These are phyloP conservation scores for Cheilosia soror DNA, from an alignment of 2,888 invertebrate genomes.

Conservation along the genomic window DNA sequence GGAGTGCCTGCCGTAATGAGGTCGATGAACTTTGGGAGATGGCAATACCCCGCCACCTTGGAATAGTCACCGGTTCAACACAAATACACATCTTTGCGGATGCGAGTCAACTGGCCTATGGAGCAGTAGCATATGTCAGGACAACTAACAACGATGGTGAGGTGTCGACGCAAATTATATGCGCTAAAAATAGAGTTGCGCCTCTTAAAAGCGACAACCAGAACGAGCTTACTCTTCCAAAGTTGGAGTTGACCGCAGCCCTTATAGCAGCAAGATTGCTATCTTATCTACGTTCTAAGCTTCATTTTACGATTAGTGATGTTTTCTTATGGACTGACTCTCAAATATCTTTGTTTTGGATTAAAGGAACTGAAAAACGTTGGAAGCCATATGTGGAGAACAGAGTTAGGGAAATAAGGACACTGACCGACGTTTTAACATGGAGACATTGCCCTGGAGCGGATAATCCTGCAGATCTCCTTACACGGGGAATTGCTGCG, in stretches of 20 bases:
- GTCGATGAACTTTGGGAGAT: not conserved
- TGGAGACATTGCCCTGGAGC: constrained; percentile 21
- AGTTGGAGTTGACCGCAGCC: constrained; percentile 16
- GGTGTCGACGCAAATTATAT: not conserved
- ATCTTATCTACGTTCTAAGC: constrained; percentile 1
- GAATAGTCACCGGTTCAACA: not conserved
- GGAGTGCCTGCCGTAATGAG: not conserved
- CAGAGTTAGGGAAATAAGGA: not conserved
- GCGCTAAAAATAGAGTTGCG: constrained; percentile 35
- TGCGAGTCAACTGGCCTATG: constrained; percentile 22
- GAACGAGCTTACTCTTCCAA: constrained; percentile 10
- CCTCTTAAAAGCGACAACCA: too few species aligned
- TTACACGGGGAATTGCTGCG: not conserved
- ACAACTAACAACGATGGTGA: not conserved
- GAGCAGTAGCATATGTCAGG: constrained; percentile 10
- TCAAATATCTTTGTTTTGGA: constrained; percentile 23
- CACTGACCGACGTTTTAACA: not conserved
- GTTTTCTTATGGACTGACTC: constrained; percentile 33
- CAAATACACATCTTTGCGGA: constrained; percentile 41
- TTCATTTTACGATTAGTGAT: not conserved
- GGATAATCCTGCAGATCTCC: constrained; percentile 2
- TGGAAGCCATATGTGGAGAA: constrained; percentile 32
- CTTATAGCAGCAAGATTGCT: constrained; percentile 22
- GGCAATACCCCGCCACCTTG: not conserved
- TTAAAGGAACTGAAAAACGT: constrained; percentile 13